Conservation (phyloP, 2,797 vertebrate genomes). For the Argyrosomus regius region DNA sequence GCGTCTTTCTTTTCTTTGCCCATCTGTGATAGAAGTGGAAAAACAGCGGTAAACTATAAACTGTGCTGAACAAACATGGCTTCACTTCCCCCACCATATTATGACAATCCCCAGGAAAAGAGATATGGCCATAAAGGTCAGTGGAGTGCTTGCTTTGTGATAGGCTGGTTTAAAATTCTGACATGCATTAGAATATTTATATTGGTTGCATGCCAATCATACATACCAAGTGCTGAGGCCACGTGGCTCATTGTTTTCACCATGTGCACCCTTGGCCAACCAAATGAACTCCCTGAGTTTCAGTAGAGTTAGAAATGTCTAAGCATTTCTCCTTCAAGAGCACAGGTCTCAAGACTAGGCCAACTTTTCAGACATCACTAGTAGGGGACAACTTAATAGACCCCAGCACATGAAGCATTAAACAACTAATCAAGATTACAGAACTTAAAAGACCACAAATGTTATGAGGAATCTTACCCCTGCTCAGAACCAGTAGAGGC, state of each 20-base stretch:
- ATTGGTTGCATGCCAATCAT: slow-evolving; percentile 75
- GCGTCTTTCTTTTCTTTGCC: slow-evolving; percentile 93
- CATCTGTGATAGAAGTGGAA: slow-evolving; percentile 93
- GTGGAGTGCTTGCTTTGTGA: slow-evolving; percentile 45
- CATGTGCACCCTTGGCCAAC: slow-evolving; percentile 73
- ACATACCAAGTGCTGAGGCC: slow-evolving; percentile 79
- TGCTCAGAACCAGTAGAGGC: slow-evolving; percentile 80
- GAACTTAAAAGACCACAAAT: slow-evolving; percentile 16
- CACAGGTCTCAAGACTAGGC: slow-evolving; percentile 63
- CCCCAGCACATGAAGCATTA: slow-evolving; percentile 48
- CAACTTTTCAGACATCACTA: slow-evolving; percentile 59
- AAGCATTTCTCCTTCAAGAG: slow-evolving; percentile 69
- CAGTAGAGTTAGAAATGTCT: slow-evolving; percentile 78
- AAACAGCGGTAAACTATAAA: slow-evolving; percentile 89
- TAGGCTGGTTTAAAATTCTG: slow-evolving; percentile 30
- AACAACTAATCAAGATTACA: slow-evolving; percentile 31
- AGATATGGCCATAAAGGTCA: slow-evolving; percentile 57
- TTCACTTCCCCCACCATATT: slow-evolving; percentile 70
- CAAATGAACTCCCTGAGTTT: slow-evolving; percentile 78
- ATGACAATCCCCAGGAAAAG: slow-evolving; percentile 62
- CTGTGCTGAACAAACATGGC: slow-evolving; percentile 81
- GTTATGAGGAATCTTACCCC: slow-evolving; percentile 81
- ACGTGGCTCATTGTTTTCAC: slow-evolving; percentile 76
- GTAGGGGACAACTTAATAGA: slow-evolving; percentile 44
- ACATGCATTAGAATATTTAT: slow-evolving; percentile 65